These are phyloP conservation scores for Stenodera caucasica DNA, from an alignment of 2,888 invertebrate species.

Conservation along the genomic window DNA sequence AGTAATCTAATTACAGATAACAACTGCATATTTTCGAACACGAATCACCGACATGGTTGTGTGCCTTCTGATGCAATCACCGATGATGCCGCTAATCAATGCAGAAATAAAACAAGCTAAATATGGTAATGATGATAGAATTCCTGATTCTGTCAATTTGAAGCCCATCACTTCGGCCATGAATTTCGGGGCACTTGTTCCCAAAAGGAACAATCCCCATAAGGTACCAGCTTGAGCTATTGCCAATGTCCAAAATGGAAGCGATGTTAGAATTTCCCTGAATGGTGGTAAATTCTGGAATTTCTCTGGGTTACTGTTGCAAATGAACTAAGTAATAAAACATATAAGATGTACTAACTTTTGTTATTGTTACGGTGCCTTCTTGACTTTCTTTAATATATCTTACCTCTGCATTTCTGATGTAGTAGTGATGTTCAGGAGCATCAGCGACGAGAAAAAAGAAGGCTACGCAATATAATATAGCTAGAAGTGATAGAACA, in stretches of 20 bases:
- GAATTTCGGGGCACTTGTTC: conserved; percentile 37
- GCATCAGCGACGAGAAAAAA: conserved; percentile 66
- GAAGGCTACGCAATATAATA: conserved; percentile 64
- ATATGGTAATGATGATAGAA: conserved; percentile 40
- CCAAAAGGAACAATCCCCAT: conserved; percentile 37
- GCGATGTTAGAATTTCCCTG: conserved; percentile 30
- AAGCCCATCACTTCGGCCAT: conserved; percentile 37
- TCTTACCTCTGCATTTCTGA: conserved; percentile 63
- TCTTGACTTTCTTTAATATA: conserved; percentile 56
- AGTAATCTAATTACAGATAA: conserved; percentile 43
- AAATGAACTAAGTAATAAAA: not conserved
- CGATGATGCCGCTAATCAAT: conserved; percentile 36
- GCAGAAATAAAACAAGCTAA: conserved; percentile 39
- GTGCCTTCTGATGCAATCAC: conserved; percentile 25
- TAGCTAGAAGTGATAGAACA: conserved; percentile 61
- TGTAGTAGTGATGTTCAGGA: conserved; percentile 66
- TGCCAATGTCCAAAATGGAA: conserved; percentile 37
- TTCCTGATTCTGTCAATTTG: conserved; percentile 39
- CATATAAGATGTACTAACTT: too few species aligned
- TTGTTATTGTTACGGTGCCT: conserved; percentile 37
- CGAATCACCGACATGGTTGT: too few species aligned
- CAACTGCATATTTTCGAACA: conserved; percentile 9
- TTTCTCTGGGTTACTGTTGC: too few species aligned
- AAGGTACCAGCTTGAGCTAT: conserved; percentile 38
- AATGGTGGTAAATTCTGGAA: conserved; percentile 38